Evolutionary conservation across 2,888 invertebrate species (phyloP).

Genomic region (Villa cingulata): DNA sequence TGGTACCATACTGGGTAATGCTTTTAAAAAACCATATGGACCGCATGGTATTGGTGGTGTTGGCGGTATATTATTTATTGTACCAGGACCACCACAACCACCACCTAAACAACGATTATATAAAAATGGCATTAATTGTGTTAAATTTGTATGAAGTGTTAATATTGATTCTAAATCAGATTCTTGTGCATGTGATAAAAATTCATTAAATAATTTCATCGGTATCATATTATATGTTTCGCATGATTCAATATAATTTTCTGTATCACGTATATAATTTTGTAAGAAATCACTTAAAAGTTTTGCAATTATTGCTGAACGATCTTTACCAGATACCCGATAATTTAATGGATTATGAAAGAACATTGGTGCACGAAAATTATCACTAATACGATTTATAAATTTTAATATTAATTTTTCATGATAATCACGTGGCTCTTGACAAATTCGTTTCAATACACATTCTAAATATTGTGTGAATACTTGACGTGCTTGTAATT

Average conservation of each 20-base stretch:
- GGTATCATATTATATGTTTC: slow-evolving; percentile 45
- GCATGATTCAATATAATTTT: slow-evolving; percentile 56
- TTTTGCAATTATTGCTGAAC: slow-evolving; percentile 71
- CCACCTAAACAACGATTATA: slow-evolving; percentile 33
- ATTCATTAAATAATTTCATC: slow-evolving; percentile 44
- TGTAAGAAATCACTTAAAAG: slow-evolving; percentile 73
- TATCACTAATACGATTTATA: slow-evolving; percentile 55
- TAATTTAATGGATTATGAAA: not conserved
- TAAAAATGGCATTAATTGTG: slow-evolving; percentile 32
- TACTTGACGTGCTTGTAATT: slow-evolving; percentile 53
- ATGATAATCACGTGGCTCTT: slow-evolving; percentile 30
- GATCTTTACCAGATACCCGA: slow-evolving; percentile 57
- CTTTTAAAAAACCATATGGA: slow-evolving; percentile 32
- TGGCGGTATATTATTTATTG: slow-evolving; percentile 28
- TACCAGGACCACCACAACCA: no score
- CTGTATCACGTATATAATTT: slow-evolving; percentile 70
- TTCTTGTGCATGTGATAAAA: slow-evolving; percentile 42
- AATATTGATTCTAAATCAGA: slow-evolving; percentile 31
- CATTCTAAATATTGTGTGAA: slow-evolving; percentile 66
- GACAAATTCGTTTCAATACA: slow-evolving; percentile 52
- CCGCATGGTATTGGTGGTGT: slow-evolving; percentile 31
- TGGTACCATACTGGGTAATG: slow-evolving; percentile 30
- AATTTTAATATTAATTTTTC: slow-evolving; percentile 57
- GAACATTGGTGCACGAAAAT: slow-evolving; percentile 54
- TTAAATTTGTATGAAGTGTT: slow-evolving; percentile 31